Conservation (phyloP, 2,113 vertebrate species). For the Pteruthius melanotis region DNA sequence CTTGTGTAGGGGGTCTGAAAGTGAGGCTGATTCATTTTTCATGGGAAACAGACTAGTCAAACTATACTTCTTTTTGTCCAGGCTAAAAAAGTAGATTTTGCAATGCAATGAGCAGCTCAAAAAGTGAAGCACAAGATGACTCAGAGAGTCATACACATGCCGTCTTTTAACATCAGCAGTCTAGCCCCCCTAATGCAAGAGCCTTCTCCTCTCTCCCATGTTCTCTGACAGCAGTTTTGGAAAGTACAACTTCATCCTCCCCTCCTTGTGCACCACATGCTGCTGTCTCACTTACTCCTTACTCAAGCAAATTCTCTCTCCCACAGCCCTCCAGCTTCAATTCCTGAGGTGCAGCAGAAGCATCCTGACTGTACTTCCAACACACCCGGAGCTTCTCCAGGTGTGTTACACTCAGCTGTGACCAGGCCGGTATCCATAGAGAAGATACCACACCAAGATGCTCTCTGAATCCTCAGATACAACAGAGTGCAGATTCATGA, state of each 20-base stretch:
- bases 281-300: background rate
- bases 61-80: background rate
- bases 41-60: background rate
- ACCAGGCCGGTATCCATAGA: rapidly evolving
- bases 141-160: background rate
- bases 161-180: background rate
- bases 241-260: background rate
- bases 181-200: background rate
- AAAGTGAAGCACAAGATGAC: background rate
- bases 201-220: background rate
- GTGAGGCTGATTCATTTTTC: background rate
- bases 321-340: background rate
- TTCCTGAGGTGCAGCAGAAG: background rate
- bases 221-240: background rate
- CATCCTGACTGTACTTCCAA: background rate
- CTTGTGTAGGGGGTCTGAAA: background rate
- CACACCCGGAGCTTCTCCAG: background rate
- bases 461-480: background rate
- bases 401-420: background rate
- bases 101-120: background rate
- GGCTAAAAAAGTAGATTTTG: background rate
- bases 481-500: rapidly evolving
- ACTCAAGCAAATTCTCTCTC: background rate
- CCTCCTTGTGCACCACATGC: background rate
- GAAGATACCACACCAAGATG: background rate